Evolutionary conservation across 64 coral and sea anemone species (phyloP).

Genomic region (Platygyra sinensis): DNA sequence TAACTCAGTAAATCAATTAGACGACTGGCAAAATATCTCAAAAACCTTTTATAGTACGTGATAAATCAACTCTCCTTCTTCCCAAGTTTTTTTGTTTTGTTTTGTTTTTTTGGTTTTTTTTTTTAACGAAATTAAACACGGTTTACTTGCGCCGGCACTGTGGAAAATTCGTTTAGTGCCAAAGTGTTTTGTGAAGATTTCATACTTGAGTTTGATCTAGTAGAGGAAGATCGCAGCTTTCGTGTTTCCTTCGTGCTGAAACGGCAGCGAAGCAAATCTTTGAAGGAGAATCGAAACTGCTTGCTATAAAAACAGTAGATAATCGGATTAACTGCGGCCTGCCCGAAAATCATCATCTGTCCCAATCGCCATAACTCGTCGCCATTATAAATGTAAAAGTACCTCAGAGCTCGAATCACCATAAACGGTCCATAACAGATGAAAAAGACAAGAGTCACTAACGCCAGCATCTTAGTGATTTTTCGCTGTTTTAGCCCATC

Average conservation of each 20-base stretch:
- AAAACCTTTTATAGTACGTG: no score
- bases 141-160: background rate
- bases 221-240: constrained; percentile 12
- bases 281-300: constrained; percentile 68
- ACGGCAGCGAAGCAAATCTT: constrained; percentile 35
- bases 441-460: constrained; percentile 73
- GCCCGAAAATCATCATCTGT: constrained; percentile 83
- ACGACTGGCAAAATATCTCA: no score
- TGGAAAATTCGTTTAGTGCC: background rate
- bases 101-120: no score
- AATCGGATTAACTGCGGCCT: constrained; percentile 80
- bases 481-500: constrained; percentile 34
- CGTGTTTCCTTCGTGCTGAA: background rate
- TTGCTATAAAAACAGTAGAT: constrained; percentile 91
- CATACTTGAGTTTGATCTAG: background rate
- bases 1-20: no score
- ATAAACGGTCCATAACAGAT: constrained; percentile 79
- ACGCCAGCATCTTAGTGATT: constrained; percentile 80
- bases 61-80: no score
- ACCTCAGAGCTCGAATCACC: constrained; percentile 60
- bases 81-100: background rate
- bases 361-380: constrained; percentile 65
- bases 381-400: constrained; percentile 64
- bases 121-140: background rate
- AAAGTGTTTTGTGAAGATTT: constrained; percentile 17